Evolutionary conservation across 2,797 vertebrate genomes (phyloP), one percentile per base, ranked within the genome.

Genomic region (Syndactyla subalaris): DNA sequence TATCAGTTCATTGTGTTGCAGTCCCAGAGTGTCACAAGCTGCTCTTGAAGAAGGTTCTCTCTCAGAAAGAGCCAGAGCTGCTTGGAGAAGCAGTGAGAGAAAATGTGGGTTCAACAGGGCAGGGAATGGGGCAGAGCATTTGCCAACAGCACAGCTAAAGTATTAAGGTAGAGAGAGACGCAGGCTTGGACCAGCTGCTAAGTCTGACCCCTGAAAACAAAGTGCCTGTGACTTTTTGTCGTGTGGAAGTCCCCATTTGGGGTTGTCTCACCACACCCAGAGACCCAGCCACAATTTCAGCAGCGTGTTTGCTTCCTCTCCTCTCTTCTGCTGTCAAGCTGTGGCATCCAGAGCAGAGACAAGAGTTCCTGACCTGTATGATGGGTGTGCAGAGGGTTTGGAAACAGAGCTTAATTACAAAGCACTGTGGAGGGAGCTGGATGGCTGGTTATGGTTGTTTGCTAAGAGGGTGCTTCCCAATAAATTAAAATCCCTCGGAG

Each of bases 21-120:
- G 20, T 94, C 81, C 92, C 84, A 70, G 81, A 68, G 89, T 62
- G 78, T 66, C 85, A 76, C 83, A 76, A 63, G 67, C 83, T 80
- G 46, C 61, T 86, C 80, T n/a, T 38, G 65, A 66, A 68, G 79
- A 22, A 63, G 14, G 17, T 57, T 90, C 13, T 86, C 14, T 63
- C 68, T 77, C 77, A 23, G 29, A 32, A 34, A 87, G 34, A 85
- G 51, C 77, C 80, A 46, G 36, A 86, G 38, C 62, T 75, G 70
- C 58, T 65, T 78, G 88, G 39, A 5, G 13, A 48, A 41, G 74
- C 23, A 16, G 48, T 7, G 45, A 32, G n/a, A 67, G 77, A 11
- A 78, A 46, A 55, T 26, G 38, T 49, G 78, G 75, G 74, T 67
- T 63, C 26, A 76, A 6, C 24, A n/a, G 55, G 51, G 63, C 39